Evolutionary conservation across 2,797 vertebrate genomes (phyloP), one percentile per base, ranked within the genome.

Genomic region (Hippoglossus hippoglossus): DNA sequence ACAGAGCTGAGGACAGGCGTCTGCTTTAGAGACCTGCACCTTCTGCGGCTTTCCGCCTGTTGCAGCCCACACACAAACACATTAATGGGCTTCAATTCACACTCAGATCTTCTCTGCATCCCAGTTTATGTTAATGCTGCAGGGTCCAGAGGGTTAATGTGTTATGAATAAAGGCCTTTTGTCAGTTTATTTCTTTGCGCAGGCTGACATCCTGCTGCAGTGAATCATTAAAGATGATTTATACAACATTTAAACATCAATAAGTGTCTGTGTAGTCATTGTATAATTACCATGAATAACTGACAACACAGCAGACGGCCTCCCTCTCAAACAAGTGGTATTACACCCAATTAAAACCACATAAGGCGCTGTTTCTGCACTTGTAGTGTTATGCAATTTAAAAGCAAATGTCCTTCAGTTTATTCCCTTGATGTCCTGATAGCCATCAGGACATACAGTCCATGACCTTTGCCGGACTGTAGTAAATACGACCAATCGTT

Each of bases 21-120:
- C 63, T 81, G 75, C 67, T 70, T 68, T 24, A 52, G 50, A 71
- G 75, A 71, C 46, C 39, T 46, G 24, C 72, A 66, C 34, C 63
- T 52, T 63, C 54, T 80, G 68, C 18, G 6, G 25, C 21, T 59
- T 61, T 50, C 54, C 19, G 52, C 36, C 25, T 55, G 49, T 58
- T 52, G 24, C 5, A 11, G 22, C 41, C 73, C 28, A 31, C 46
- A 26, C 10, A 26, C 44, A 64, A 54, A 58, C 46, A 60, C 22
- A 55, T 31, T 36, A 61, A 60, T 49, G 36, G 54, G 21, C 62
- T 69, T 78, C 60, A 9, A 67, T 56, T 63, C 53, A 44, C 26
- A 56, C 54, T 51, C 22, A 15, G 5, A 63, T 31, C 18, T 34
- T 63, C 50, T 57, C 61, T 18, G 9, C 36, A 46, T 24, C 36